Evolutionary conservation across 2,888 invertebrate species (phyloP), one percentile per base, ranked within the genome.

Genomic region (Ochlodes sylvanus): DNA sequence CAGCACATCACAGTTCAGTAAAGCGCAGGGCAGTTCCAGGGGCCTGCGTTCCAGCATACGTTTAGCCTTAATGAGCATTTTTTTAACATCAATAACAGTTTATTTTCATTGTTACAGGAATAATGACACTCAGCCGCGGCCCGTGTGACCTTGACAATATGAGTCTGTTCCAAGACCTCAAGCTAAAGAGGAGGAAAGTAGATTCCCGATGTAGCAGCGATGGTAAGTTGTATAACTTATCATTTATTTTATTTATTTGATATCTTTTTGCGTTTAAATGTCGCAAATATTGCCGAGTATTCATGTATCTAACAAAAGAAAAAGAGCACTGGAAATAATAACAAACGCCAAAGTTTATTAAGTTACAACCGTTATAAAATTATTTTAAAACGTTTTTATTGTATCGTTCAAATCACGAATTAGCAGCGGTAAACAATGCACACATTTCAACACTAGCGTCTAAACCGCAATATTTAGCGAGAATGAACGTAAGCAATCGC

Each of bases 121-220:
- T 97, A 97, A 98, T 98, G 98, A 98, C 98, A 97, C 97, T 98
- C 96, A 98, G 97, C 96, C 97, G 97, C 96, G 97, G 97, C 95
- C 97, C 97, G 96, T 98, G 97, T 95, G 97, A 98, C 96, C 97
- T 97, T 95, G 97, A 97, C 97, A 98, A 97, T 95, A 98, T 98
- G 98, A 98, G 98, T 97, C 97, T 98, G 94, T 98, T 98, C 95
- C 98, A 98, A 96, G 98, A 98, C 95, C 96, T 98, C 95, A 98
- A 98, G 95, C 95, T 98, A 94, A 98, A 98, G 96, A 96, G 98
- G 95, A 97, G 98, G 95, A 98, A 98, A 96, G 97, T 98, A 93
- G 98, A 98, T 95, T 98, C 98, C 93, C 96, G 98, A 94, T 97
- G 98, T 95, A 98, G 98, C 94, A 98, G 98, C 94, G 98, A 98